These are phyloP conservation scores for Anastrepha ludens DNA, from an alignment of 1,140 invertebrate species.

Conservation along the genomic window DNA sequence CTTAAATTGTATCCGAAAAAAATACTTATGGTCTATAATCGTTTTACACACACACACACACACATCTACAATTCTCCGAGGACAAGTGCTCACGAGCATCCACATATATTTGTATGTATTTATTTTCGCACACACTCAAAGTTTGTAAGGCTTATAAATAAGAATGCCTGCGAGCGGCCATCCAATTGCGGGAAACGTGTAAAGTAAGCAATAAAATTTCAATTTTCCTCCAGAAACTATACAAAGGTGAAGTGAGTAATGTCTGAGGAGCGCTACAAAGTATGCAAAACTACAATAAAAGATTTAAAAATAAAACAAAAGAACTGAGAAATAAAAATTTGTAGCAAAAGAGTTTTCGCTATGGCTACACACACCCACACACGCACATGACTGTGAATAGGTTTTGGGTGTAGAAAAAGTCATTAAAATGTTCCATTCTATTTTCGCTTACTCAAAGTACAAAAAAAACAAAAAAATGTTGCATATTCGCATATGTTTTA, in stretches of 20 bases:
- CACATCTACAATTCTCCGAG: not conserved
- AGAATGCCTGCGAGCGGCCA: not conserved
- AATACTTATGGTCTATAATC: slow-evolving; percentile 1
- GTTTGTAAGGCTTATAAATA: not conserved
- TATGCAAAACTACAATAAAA: not conserved
- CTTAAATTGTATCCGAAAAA: not conserved
- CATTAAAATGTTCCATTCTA: not conserved
- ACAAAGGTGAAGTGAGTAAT: not conserved
- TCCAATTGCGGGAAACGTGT: not conserved
- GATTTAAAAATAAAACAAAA: not conserved
- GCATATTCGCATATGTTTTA: too few relatives aligned
- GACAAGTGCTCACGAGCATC: not conserved
- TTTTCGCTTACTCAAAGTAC: not conserved
- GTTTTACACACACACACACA: not conserved
- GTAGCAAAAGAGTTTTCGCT: not conserved
- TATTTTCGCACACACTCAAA: not conserved
- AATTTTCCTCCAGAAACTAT: not conserved
- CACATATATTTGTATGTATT: not conserved
- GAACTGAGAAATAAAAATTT: not conserved
- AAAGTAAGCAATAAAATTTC: not conserved
- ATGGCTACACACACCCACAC: not conserved
- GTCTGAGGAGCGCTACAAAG: not conserved
- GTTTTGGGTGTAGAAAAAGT: not conserved
- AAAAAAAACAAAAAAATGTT: not conserved
- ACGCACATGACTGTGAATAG: too few relatives aligned